phyloP scores from a whole-genome alignment of 2,888 invertebrate genomes.

The Palloptera scutellata region DNA sequence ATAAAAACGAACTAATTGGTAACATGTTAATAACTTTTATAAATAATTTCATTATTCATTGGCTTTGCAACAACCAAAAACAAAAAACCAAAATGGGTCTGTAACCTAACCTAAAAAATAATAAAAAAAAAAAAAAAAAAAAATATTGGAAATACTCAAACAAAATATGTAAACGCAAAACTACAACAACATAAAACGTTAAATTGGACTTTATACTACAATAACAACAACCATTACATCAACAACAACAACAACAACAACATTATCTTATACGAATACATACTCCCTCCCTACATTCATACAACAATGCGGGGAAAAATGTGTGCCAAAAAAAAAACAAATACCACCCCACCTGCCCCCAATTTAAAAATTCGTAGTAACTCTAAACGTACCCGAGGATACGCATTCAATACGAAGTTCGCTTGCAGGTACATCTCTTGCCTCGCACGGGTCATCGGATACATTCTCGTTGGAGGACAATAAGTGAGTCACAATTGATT shows the following conservation, averaged over 20 bases:
- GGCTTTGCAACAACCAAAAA: not conserved
- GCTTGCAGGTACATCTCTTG: conserved; percentile 64
- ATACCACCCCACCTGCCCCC: conserved; percentile 27
- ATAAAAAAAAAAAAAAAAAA: not conserved
- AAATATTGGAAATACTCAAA: not conserved
- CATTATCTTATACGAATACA: conserved; percentile 23
- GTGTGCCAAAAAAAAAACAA: conserved; percentile 16
- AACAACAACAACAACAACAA: conserved; percentile 29
- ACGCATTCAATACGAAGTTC: conserved; percentile 64
- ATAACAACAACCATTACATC: conserved; percentile 12
- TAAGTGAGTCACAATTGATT: conserved; percentile 51
- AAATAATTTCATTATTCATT: not conserved
- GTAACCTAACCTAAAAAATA: not conserved
- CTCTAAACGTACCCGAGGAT: conserved; percentile 64
- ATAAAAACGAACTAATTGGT: not conserved
- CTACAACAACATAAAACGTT: conserved; percentile 7
- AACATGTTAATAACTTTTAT: not conserved
- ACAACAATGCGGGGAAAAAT: conserved; percentile 27
- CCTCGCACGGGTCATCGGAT: conserved; percentile 63
- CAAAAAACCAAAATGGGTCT: not conserved
- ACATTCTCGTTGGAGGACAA: conserved; percentile 63
- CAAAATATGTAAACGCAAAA: conserved; percentile 1
- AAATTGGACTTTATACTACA: too few relatives aligned
- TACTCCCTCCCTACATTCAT: conserved; percentile 24
- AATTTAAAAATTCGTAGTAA: conserved; percentile 50